Base-by-base conservation (phyloP, 1,140 invertebrate species). In the Drosophila oshimai region DNA sequence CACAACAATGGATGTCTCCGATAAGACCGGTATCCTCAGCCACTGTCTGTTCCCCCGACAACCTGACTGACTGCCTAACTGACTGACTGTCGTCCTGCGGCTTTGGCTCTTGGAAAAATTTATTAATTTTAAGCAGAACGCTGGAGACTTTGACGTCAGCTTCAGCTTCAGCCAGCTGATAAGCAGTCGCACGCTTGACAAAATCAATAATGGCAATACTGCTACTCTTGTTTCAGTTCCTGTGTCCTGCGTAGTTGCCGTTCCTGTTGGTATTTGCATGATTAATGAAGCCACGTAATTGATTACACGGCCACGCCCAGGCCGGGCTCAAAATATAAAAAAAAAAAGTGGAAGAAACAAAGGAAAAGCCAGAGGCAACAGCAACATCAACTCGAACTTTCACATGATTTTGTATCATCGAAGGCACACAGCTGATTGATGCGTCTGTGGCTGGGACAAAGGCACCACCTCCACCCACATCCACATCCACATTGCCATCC, bases 281-380 rank as follows among this genome's bases (percentile, higher is more conserved):
- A 84, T 84, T 84, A 84, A 84, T 84, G 80, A 86, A 84, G 58
- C 75, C 75, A 86, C 61, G 71, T 84, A 84, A 84, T 86, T 84
- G 80, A 84, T 86, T 84, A 80, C 61, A 86, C 36, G 67, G 60
- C 75, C 65, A 86, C 80, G 65, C 80, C 80, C 65, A 47, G 42
- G 34, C 45, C 15, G 22, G 3, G 22, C 17, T 31, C 29, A 17
- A 60, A 33, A 37, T 39, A 28, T 22, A 33, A 60, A 34, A 29
- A 10, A n/a, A 18, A 26, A 31, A 18, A 22, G 17, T 13, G 28
- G 17, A n/a, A 51, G 22, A 61, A 44, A 47, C 55, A 72, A 61
- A 61, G 41, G 57, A 36, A 58, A 50, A 24, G 39, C 29, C 24
- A 50, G 26, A 39, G 53, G 29, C 33, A 36, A 33, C 31, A 7